Conservation (phyloP, 1,140 invertebrate species). For the Ostrea edulis region DNA sequence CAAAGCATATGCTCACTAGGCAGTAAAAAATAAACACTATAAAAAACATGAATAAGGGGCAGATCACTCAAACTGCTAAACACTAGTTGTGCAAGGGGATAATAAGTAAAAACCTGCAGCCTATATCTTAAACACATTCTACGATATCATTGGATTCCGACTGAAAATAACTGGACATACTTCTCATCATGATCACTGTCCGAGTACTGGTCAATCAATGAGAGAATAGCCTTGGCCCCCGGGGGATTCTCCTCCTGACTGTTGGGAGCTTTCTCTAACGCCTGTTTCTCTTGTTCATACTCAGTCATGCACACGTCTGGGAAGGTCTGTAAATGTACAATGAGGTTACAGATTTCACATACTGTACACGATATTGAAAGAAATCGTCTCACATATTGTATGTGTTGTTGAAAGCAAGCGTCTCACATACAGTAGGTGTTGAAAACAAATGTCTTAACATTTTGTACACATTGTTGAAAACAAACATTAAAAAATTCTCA, state of each 20-base stretch:
- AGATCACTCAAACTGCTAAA: no score
- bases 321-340: constrained; percentile 73
- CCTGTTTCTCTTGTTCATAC: constrained; percentile 72
- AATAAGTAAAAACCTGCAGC: not conserved
- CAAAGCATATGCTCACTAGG: no score
- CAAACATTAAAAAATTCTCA: no score
- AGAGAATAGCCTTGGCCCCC: constrained; percentile 67
- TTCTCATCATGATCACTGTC: constrained; percentile 73
- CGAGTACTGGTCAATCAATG: constrained; percentile 71
- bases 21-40: no score
- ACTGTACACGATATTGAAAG: no score
- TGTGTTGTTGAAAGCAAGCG: no score
- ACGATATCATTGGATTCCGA: not conserved
- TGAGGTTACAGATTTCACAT: not conserved
- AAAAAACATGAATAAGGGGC: no score
- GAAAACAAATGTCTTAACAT: no score
- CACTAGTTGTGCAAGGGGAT: no score
- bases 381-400: no score
- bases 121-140: not conserved
- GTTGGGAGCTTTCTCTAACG: constrained; percentile 52
- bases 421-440: no score
- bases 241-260: constrained; percentile 61
- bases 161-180: constrained; percentile 59
- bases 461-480: no score
- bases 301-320: constrained; percentile 76